Evolutionary conservation across 2,113 vertebrate genomes (phyloP).

Genomic region (Gasterosteus nipponicus): DNA sequence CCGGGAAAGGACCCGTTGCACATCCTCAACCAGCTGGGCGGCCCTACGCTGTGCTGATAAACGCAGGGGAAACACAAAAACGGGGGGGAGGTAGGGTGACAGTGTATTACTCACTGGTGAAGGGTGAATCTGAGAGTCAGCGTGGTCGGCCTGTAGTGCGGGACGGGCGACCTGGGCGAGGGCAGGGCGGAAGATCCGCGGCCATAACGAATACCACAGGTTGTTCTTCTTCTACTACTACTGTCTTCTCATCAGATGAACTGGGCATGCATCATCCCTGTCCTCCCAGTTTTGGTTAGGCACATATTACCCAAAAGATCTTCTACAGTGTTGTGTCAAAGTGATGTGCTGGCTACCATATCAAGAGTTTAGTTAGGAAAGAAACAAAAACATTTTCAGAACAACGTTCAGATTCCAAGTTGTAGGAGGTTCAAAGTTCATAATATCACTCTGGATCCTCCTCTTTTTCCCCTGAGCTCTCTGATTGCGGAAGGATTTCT

Average conservation of each 20-base stretch:
- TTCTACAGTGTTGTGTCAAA: slow-evolving; percentile 99
- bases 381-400: slow-evolving; percentile 69
- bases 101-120: slow-evolving; percentile 54
- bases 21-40: slow-evolving; percentile 33
- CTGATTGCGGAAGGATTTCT: slow-evolving; percentile 62
- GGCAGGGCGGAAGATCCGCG: slow-evolving; percentile 49
- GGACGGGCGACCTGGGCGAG: slow-evolving; percentile 81
- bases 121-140: slow-evolving; percentile 80
- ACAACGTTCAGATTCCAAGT: slow-evolving; percentile 63
- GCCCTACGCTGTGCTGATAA: slow-evolving; percentile 38
- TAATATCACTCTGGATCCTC: slow-evolving; percentile 65
- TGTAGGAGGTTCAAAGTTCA: slow-evolving; percentile 61
- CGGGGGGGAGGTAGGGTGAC: not conserved
- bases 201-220: slow-evolving; percentile 42
- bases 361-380: slow-evolving; percentile 84
- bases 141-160: slow-evolving; percentile 76
- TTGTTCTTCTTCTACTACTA: slow-evolving; percentile 8
- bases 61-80: slow-evolving; percentile 21
- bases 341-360: slow-evolving; percentile 94
- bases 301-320: slow-evolving; percentile 86
- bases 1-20: slow-evolving; percentile 52
- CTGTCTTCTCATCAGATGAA: slow-evolving; percentile 24
- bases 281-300: slow-evolving; percentile 81
- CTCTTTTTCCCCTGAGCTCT: slow-evolving; percentile 70
- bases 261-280: slow-evolving; percentile 36